Percentiles rank a stretch among this genome's conserved stretches.
phyloP scores from a whole-genome alignment of 2,888 invertebrate genomes.

The Choreutis nemorana region DNA sequence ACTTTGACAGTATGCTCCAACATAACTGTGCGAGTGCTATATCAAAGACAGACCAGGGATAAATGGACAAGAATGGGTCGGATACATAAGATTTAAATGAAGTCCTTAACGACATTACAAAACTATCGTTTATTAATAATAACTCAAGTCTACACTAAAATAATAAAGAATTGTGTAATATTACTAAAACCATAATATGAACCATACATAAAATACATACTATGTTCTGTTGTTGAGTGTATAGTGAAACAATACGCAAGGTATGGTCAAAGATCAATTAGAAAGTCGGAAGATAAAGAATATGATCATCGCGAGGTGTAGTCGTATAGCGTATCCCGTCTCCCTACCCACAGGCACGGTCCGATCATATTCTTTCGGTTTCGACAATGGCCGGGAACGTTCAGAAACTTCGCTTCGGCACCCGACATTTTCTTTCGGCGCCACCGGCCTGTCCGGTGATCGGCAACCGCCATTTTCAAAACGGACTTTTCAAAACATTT shows the following conservation, averaged over 20 bases:
- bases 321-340: conserved; percentile 35
- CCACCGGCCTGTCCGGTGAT: conserved; percentile 37
- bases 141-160: conserved; percentile 52
- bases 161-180: conserved; percentile 34
- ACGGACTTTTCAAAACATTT: conserved; percentile 59
- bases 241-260: conserved; percentile 1
- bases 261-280: conserved; percentile 16
- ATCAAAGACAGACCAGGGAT: no score
- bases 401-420: conserved; percentile 34
- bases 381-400: conserved; percentile 30
- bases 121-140: conserved; percentile 58
- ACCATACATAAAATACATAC: conserved; percentile 41
- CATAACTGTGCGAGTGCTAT: no score
- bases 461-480: conserved; percentile 53
- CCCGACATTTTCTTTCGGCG: conserved; percentile 30
- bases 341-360: conserved; percentile 13
- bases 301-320: conserved; percentile 42
- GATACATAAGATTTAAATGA: conserved; percentile 24
- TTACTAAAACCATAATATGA: conserved; percentile 33
- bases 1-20: no score
- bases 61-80: conserved; percentile 1
- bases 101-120: conserved; percentile 46
- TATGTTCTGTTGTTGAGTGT: conserved; percentile 12
- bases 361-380: conserved; percentile 61
- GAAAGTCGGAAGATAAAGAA: conserved; percentile 27